Percentiles rank a stretch among this genome's conserved stretches.
Conservation (phyloP, 2,797 vertebrate species). For the Peromyscus attwateri region DNA sequence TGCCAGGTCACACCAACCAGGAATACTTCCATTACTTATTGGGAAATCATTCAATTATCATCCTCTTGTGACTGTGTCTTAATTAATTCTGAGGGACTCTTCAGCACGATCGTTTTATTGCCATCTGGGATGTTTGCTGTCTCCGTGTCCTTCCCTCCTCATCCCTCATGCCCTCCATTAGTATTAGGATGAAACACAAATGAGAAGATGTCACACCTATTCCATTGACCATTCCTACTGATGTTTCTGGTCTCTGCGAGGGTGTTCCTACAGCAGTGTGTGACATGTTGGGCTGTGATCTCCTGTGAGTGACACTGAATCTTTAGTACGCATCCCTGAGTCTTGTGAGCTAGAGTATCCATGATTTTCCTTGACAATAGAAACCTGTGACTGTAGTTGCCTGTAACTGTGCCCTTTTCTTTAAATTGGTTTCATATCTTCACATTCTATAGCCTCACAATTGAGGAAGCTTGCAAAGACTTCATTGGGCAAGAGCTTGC, state of each 20-base stretch:
- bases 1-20: conserved; percentile 53
- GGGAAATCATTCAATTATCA: conserved; percentile 69
- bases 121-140: conserved; percentile 66
- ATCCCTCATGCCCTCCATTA: not conserved
- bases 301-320: conserved; percentile 56
- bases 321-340: not conserved
- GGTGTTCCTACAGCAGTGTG: not conserved
- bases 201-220: conserved; percentile 12
- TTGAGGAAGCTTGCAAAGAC: conserved; percentile 22
- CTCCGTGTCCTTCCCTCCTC: not conserved
- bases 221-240: conserved; percentile 11
- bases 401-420: not conserved
- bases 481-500: not conserved
- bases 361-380: not conserved
- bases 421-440: conserved; percentile 34
- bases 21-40: conserved; percentile 69
- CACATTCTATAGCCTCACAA: not conserved
- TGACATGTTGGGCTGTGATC: not conserved
- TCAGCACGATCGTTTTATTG: conserved; percentile 41
- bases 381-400: not conserved
- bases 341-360: conserved; percentile 4
- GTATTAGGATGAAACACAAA: conserved; percentile 46
- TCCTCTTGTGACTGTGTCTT: conserved; percentile 66
- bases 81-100: conserved; percentile 78
- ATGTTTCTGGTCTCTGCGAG: not conserved